phyloP scores from a whole-genome alignment of 1,140 invertebrate genomes.

The Aphidius gifuensis region DNA sequence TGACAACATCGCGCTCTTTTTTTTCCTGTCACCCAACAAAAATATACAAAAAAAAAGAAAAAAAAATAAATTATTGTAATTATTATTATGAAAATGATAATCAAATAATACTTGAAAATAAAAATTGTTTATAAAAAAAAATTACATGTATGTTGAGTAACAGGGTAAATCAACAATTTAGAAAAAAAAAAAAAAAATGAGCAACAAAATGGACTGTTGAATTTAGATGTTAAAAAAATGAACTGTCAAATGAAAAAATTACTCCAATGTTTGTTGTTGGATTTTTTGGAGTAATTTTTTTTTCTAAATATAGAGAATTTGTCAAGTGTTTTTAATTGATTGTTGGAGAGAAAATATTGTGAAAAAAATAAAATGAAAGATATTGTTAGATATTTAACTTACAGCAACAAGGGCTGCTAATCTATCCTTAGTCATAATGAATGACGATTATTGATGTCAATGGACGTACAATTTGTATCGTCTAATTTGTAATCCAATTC shows the following conservation, averaged over 20 bases:
- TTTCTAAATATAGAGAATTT: neutral
- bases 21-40: neutral
- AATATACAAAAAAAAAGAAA: neutral
- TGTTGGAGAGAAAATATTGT: neutral
- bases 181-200: no score
- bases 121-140: no score
- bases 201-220: no score
- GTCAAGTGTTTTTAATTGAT: neutral
- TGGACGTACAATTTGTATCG: constrained; percentile 41
- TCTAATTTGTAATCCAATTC: constrained; percentile 70
- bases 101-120: no score
- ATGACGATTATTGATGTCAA: constrained; percentile 48
- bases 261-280: no score
- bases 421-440: constrained; percentile 95
- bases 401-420: constrained; percentile 94
- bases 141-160: no score
- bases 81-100: no score
- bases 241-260: no score
- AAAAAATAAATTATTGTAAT: no score
- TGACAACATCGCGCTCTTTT: neutral
- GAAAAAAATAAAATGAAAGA: constrained; percentile 2
- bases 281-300: no score
- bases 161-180: no score
- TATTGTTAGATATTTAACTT: constrained; percentile 49
- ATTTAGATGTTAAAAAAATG: no score